Base-by-base conservation (phyloP, 2,888 invertebrate species). In the Steinernema scapterisci region DNA sequence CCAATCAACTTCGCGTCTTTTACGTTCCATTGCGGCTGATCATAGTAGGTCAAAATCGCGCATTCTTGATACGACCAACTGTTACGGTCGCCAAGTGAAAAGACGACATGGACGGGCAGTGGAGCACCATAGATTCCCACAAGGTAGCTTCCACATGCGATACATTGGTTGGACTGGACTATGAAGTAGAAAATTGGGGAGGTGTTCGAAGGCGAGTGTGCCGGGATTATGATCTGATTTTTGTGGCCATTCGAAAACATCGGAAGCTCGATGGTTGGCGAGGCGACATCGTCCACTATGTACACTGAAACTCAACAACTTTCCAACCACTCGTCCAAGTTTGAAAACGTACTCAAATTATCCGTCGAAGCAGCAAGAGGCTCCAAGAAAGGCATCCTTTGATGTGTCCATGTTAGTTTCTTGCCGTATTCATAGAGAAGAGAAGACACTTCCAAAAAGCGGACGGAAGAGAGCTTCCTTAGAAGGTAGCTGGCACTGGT, bases 401-500 rank as follows among this genome's bases (percentile, higher is more conserved):
- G 72, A 70, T 83, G 81, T 43, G 74, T 72, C 21, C 77, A 76
- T 21, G 78, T 76, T 3, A 84, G 73, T 1, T 75, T 74, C n/a
- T 76, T 75, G 6, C 83, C 83, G 71, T 81, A 85, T 16, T 77
- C 78, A 73, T 79, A 79, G 25, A 85, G 54, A 5, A 78, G 76
- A 6, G 74, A 19, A 11, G 78, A 72, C 52, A 85, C 71, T 0
- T 56, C 70, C 27, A 77, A 43, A 72, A 82, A 83, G 73, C 85
- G 84, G 25, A 76, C 63, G 0, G 80, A 73, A 0, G 78, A 76
- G n/a, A 80, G 78, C 51, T 77, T 76, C 38, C 73, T 77, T 44
- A 82, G 74, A n/a, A 82, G 74, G 73, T 77, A 78, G 72, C 76
- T 78, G 0, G 78, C n/a, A 5, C 78, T 54, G 13, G 73, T 74